phyloP scores from a whole-genome alignment of 2,888 invertebrate species.

The Ryuthela nishihirai region DNA sequence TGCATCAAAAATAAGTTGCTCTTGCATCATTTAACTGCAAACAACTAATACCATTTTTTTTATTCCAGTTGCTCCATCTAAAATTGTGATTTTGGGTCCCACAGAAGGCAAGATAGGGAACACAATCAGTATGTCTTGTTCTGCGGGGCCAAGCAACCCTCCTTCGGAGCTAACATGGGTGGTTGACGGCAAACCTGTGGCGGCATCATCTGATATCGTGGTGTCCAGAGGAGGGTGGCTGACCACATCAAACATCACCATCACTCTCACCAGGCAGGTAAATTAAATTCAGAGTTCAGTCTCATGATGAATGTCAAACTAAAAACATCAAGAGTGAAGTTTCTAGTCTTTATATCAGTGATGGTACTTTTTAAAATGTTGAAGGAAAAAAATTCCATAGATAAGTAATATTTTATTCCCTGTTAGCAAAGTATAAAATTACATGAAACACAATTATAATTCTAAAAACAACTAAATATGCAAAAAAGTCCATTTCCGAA shows the following conservation, averaged over 20 bases:
- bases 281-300: slow-evolving; percentile 4
- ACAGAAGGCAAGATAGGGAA: slow-evolving; percentile 48
- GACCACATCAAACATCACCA: slow-evolving; percentile 81
- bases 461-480: too few species aligned
- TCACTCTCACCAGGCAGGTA: slow-evolving; percentile 53
- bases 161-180: slow-evolving; percentile 50
- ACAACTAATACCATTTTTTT: not conserved
- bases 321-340: too few species aligned
- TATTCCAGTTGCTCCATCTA: slow-evolving; percentile 50
- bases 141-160: slow-evolving; percentile 50
- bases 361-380: too few species aligned
- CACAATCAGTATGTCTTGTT: slow-evolving; percentile 48
- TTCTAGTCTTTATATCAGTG: too few species aligned
- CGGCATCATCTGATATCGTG: slow-evolving; percentile 48
- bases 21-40: too few species aligned
- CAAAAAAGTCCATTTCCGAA: too few species aligned
- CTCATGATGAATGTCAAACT: too few species aligned
- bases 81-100: slow-evolving; percentile 47
- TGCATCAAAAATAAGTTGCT: too few species aligned
- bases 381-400: too few species aligned
- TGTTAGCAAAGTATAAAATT: too few species aligned
- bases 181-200: slow-evolving; percentile 44
- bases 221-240: slow-evolving; percentile 73
- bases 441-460: too few species aligned
- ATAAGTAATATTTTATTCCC: too few species aligned